Percentiles rank a stretch among this genome's conserved stretches.
Conservation (phyloP, 2,797 vertebrate species). For the Tamandua tetradactyla region DNA sequence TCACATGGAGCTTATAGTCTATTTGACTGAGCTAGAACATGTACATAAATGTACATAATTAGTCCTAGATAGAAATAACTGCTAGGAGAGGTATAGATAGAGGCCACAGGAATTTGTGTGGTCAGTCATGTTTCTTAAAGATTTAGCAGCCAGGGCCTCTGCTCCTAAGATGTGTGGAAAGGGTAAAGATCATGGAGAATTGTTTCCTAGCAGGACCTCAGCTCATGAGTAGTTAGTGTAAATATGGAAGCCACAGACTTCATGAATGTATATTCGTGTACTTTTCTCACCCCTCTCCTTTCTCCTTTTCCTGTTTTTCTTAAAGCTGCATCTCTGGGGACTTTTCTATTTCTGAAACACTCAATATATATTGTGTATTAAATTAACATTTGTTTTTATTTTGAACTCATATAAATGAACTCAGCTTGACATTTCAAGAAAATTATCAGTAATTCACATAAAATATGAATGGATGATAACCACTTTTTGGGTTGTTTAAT, state of each 20-base stretch:
- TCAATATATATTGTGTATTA: not conserved
- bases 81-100: not conserved
- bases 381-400: conserved; percentile 43
- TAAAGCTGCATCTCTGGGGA: not conserved
- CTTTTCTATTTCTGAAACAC: not conserved
- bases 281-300: not conserved
- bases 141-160: not conserved
- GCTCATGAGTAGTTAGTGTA: not conserved
- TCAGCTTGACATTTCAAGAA: conserved; percentile 29
- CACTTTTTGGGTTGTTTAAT: not conserved
- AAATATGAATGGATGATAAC: not conserved
- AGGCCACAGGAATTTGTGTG: not conserved
- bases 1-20: not conserved
- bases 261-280: not conserved
- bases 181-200: not conserved
- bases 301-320: not conserved
- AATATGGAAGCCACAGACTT: not conserved
- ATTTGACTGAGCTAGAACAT: not conserved
- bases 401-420: conserved; percentile 3
- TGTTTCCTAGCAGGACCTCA: not conserved
- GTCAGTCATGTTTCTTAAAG: not conserved
- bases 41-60: no score
- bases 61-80: not conserved
- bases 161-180: not conserved
- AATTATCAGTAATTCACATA: conserved; percentile 3